Evolutionary conservation across 92 coral and sea anemone species (phyloP), one percentile per base, ranked within the genome.

Genomic region (Parazoanthus swiftii): DNA sequence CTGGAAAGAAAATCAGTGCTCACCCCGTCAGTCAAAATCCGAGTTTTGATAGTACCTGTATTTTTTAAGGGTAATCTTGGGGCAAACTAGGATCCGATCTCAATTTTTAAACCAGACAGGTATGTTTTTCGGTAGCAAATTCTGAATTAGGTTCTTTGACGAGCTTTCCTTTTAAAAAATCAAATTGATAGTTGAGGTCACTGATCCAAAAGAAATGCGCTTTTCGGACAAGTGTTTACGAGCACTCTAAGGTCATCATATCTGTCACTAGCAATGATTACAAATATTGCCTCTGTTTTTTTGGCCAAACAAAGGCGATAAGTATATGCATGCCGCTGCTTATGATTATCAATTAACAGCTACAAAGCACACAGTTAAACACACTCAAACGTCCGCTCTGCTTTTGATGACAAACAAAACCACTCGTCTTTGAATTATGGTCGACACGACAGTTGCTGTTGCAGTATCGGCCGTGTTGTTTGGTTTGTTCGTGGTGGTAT

Each of bases 401-500:
- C 51, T 71, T 71, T 46, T 35, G 35, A 46, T 15, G 66, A 71
- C 43, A 43, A 29, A 44, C 38, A 43, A 71, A 66, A 29, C 79
- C 13, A 71, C 6, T 83, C 48, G 5, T 48, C 14, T 23, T 70
- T 35, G 2, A 35, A 83, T 21, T 18, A 84, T 84, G 87, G 78
- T 70, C 5, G 79, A 44, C 77, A 50, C 67, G 15, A 46, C 77
- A 84, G 87, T 71, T 3, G 87, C 87, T 16, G 26, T 84, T 70
- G 87, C 63, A 2, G 68, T 84, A 5, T 84, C 87, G 14, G 87
- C 65, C 5, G 79, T 84, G 29, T 71, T 84, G 68, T 84, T 84
- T 84, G 87, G 78, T 6, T 36, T 84, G 6, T 48, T 84, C 8
- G 87, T 84, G 44, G 15, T 84, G 16, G 20, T 46, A 3, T 84